These are phyloP conservation scores for Hyles lineata DNA, from an alignment of 2,888 invertebrate species.

Conservation along the genomic window DNA sequence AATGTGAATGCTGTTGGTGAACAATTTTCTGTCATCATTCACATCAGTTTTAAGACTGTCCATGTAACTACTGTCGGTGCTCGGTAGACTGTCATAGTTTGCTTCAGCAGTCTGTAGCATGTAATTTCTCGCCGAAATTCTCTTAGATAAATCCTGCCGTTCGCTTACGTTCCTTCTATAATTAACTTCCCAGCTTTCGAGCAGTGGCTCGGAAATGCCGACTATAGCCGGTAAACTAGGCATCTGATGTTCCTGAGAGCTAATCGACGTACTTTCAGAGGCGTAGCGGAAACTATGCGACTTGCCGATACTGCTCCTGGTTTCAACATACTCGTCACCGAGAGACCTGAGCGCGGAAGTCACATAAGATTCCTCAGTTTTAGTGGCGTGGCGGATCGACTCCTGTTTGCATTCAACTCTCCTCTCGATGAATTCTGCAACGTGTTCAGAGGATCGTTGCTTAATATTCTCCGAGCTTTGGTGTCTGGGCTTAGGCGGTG, in stretches of 20 bases:
- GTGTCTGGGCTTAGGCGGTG: constrained; percentile 75
- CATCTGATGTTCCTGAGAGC: constrained; percentile 80
- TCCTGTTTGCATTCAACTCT: constrained; percentile 64
- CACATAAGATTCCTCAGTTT: constrained; percentile 71
- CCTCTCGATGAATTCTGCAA: constrained; percentile 69
- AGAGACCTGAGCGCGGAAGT: constrained; percentile 70
- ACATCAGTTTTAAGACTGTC: constrained; percentile 78
- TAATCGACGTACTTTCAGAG: constrained; percentile 78
- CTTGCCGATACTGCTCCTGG: constrained; percentile 87
- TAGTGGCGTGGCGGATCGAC: constrained; percentile 57
- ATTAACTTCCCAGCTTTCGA: constrained; percentile 83
- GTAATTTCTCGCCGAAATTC: constrained; percentile 76
- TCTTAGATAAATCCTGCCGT: constrained; percentile 71
- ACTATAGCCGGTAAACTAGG: constrained; percentile 82
- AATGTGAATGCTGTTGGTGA: constrained; percentile 75
- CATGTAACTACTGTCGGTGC: constrained; percentile 79
- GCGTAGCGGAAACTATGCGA: constrained; percentile 89
- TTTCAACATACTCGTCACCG: constrained; percentile 76
- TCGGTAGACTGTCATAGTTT: constrained; percentile 77
- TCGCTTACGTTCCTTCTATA: constrained; percentile 77
- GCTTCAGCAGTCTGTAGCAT: constrained; percentile 67
- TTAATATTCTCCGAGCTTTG: constrained; percentile 77
- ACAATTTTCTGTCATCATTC: constrained; percentile 71
- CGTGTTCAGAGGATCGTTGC: constrained; percentile 70
- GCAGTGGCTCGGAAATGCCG: constrained; percentile 79